A percentile compares a stretch with the other conserved stretches of the same genome.
These are phyloP conservation scores for Lepidurus couesii DNA, from an alignment of 1,140 invertebrate species.

Conservation along the genomic window DNA sequence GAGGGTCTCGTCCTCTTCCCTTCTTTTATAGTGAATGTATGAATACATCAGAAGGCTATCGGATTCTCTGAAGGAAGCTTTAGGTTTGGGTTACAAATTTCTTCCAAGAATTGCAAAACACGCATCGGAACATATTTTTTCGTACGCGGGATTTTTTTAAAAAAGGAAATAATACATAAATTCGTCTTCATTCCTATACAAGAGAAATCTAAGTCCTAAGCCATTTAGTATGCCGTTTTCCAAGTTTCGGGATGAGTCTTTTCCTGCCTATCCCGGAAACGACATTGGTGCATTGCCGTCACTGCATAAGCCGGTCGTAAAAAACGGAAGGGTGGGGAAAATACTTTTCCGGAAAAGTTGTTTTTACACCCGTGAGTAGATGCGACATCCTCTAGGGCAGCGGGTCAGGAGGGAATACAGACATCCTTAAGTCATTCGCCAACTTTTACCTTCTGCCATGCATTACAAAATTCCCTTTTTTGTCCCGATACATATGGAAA, in stretches of 20 bases:
- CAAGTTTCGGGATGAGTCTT: slow-evolving; percentile 8
- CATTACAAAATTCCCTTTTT: slow-evolving; percentile 11
- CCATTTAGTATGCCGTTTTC: background rate
- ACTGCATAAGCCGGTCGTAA: background rate
- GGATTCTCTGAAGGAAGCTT: too few species aligned
- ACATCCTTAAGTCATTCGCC: background rate
- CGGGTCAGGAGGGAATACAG: slow-evolving; percentile 14
- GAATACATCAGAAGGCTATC: too few species aligned
- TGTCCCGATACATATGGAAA: background rate
- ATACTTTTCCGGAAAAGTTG: slow-evolving; percentile 10
- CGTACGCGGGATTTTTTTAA: background rate
- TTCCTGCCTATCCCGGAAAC: slow-evolving; percentile 3
- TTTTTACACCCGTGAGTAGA: slow-evolving; percentile 9
- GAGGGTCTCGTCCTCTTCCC: too few species aligned
- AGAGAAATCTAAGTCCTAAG: background rate
- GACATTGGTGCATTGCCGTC: background rate
- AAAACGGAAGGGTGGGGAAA: slow-evolving; percentile 5
- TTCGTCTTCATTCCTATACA: background rate
- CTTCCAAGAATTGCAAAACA: background rate
- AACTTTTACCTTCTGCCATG: slow-evolving; percentile 22
- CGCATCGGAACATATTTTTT: background rate
- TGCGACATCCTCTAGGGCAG: slow-evolving; percentile 17
- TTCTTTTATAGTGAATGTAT: too few species aligned
- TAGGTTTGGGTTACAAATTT: too few species aligned
- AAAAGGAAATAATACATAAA: background rate